These are phyloP conservation scores for Sinhomidia bicolor DNA, from an alignment of 2,888 invertebrate species.

Conservation along the genomic window DNA sequence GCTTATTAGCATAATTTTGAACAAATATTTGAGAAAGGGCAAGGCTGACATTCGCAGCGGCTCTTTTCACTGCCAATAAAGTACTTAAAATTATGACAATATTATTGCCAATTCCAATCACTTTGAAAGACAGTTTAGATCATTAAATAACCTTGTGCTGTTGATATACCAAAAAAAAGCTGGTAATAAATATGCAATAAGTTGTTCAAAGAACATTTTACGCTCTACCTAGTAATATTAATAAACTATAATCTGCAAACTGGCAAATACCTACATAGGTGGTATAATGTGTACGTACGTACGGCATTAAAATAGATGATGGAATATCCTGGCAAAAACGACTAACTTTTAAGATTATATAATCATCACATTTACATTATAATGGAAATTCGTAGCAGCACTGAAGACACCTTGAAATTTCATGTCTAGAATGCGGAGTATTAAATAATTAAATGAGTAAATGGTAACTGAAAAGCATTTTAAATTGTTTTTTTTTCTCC, in stretches of 20 bases:
- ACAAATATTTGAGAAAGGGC: slow-evolving; percentile 68
- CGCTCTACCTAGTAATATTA: neutral
- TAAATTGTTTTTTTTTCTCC: too few species aligned
- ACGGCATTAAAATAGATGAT: neutral
- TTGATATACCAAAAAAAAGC: too few species aligned
- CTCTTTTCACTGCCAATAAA: slow-evolving; percentile 56
- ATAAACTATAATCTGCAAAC: neutral
- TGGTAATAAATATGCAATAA: neutral
- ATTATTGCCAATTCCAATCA: slow-evolving; percentile 39
- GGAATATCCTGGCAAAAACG: slow-evolving; percentile 20
- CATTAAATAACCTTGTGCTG: slow-evolving; percentile 31
- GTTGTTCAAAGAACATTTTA: neutral
- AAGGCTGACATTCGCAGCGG: slow-evolving; percentile 43
- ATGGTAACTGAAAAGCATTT: too few species aligned
- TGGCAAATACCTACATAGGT: neutral
- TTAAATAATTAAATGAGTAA: slow-evolving; percentile 33
- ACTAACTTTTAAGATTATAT: neutral
- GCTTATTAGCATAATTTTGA: slow-evolving; percentile 60
- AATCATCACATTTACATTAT: slow-evolving; percentile 3
- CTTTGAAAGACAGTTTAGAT: slow-evolving; percentile 24
- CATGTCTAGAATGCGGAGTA: slow-evolving; percentile 41
- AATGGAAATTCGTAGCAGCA: slow-evolving; percentile 45
- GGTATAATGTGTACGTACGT: too few species aligned
- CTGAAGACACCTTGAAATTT: neutral
- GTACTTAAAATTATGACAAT: slow-evolving; percentile 32